These are phyloP conservation scores for Bombyx mandarina DNA, from an alignment of 1,140 invertebrate species.

Conservation along the genomic window DNA sequence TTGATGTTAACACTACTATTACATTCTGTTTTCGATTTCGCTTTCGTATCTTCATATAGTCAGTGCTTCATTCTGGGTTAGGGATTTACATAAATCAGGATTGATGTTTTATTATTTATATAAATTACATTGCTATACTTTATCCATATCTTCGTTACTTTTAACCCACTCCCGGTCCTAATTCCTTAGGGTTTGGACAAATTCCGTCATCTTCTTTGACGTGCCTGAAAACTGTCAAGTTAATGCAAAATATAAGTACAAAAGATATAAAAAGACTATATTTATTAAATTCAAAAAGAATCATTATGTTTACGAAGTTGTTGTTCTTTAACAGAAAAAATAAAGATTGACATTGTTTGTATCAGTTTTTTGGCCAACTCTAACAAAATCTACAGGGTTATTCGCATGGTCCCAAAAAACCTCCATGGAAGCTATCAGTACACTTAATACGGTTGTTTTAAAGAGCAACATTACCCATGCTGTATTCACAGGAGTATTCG, in stretches of 20 bases:
- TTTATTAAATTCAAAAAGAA: not conserved
- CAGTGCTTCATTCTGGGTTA: not conserved
- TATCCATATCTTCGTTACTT: slow-evolving; percentile 1
- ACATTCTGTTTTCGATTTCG: slow-evolving; percentile 37
- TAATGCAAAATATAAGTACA: not conserved
- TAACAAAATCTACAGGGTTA: too few relatives aligned
- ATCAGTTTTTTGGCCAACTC: too few relatives aligned
- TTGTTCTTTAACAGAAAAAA: too few relatives aligned
- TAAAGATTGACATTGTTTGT: too few relatives aligned
- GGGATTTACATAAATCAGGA: not conserved
- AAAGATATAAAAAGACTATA: not conserved
- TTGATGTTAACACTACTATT: slow-evolving; percentile 1
- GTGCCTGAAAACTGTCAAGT: slow-evolving; percentile 48
- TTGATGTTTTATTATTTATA: slow-evolving; percentile 6
- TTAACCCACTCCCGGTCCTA: slow-evolving; percentile 27
- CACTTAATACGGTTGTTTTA: not conserved
- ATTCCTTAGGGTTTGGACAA: slow-evolving; percentile 48
- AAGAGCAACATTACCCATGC: slow-evolving; percentile 33
- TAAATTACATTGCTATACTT: not conserved
- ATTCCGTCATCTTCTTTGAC: slow-evolving; percentile 53
- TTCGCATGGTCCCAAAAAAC: too few relatives aligned
- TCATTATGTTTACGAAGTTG: too few relatives aligned
- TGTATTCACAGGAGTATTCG: slow-evolving; percentile 57
- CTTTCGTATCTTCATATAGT: slow-evolving; percentile 28
- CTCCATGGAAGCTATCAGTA: too few relatives aligned